These are phyloP conservation scores for Macrosoma leucophasiata DNA, from an alignment of 2,888 invertebrate genomes.

Conservation along the genomic window DNA sequence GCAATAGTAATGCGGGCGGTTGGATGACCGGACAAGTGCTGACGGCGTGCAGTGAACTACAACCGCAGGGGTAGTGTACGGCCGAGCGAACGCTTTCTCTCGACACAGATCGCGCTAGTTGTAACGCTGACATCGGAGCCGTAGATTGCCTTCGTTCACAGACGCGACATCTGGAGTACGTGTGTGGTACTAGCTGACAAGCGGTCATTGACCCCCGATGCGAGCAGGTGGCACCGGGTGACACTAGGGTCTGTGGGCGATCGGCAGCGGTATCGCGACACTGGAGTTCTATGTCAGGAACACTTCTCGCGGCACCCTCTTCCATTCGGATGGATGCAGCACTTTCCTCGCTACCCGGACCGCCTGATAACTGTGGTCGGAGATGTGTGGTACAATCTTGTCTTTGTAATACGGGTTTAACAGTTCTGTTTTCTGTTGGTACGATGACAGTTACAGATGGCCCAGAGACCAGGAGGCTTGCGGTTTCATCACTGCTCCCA, in stretches of 20 bases:
- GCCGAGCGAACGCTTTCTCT: conserved; percentile 86
- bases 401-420: conserved; percentile 88
- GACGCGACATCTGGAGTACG: conserved; percentile 79
- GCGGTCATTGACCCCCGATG: conserved; percentile 79
- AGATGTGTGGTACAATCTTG: conserved; percentile 90
- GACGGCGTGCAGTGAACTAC: conserved; percentile 68
- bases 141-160: conserved; percentile 89
- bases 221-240: conserved; percentile 74
- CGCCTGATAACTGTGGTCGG: conserved; percentile 81
- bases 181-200: conserved; percentile 80
- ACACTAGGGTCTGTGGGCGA: conserved; percentile 70
- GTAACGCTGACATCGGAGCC: conserved; percentile 83
- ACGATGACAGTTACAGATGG: conserved; percentile 73
- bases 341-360: conserved; percentile 86
- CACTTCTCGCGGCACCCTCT: conserved; percentile 83
- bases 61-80: conserved; percentile 79
- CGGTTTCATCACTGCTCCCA: conserved; percentile 88
- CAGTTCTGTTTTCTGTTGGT: conserved; percentile 66
- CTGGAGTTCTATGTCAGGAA: conserved; percentile 88
- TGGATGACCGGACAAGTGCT: conserved; percentile 80
- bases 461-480: conserved; percentile 83
- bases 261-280: conserved; percentile 78
- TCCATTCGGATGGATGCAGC: conserved; percentile 77
- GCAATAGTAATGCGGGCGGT: conserved; percentile 83
- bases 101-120: conserved; percentile 89